Evolutionary conservation across 2,113 vertebrate species (phyloP).

Genomic region (Gnathonemus longibarbis): DNA sequence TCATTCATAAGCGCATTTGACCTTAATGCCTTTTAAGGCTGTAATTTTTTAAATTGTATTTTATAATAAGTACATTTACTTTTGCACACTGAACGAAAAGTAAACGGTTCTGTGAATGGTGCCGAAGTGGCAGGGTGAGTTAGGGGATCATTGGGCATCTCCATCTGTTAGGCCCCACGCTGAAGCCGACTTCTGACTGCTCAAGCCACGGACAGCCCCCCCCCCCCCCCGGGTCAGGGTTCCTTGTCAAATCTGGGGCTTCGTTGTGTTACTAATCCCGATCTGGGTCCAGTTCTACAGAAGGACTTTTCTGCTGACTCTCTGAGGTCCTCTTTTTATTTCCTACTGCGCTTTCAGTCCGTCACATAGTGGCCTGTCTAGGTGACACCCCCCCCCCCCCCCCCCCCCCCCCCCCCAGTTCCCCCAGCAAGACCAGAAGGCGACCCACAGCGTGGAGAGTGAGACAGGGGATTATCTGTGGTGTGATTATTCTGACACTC

Average conservation of each 20-base stretch:
- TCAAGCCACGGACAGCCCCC: not conserved
- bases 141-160: not conserved
- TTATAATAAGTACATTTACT: not conserved
- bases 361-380: not conserved
- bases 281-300: not conserved
- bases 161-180: not conserved
- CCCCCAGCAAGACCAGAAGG: not conserved
- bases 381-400: not conserved
- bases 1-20: not conserved
- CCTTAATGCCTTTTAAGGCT: not conserved
- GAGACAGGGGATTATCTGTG: slow-evolving; percentile 58
- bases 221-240: not conserved
- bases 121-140: not conserved
- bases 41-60: not conserved
- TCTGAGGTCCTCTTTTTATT: not conserved
- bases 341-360: not conserved
- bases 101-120: not conserved
- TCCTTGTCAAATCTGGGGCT: not conserved
- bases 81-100: not conserved
- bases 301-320: not conserved
- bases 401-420: not conserved
- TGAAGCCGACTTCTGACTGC: not conserved
- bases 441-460: slow-evolving; percentile 47
- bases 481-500: slow-evolving; percentile 53
- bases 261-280: not conserved